Conservation (phyloP, 2,888 invertebrate genomes). For the Zootermopsis nevadensis region DNA sequence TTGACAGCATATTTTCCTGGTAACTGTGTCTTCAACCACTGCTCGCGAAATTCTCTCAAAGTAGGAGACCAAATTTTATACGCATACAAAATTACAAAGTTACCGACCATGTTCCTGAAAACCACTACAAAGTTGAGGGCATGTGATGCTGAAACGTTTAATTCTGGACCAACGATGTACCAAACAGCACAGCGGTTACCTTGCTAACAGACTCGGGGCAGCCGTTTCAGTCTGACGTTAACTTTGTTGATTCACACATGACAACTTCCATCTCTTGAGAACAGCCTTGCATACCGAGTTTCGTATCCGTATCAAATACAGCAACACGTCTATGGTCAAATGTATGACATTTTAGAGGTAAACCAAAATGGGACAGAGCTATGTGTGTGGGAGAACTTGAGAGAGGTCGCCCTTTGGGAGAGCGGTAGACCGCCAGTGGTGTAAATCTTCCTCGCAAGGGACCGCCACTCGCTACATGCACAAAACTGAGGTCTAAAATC, state of each 20-base stretch:
- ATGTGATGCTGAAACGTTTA: no score
- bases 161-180: no score
- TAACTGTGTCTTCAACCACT: no score
- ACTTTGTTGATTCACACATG: conserved; percentile 1
- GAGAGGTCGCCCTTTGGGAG: conserved; percentile 18
- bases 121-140: no score
- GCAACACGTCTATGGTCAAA: conserved; percentile 6
- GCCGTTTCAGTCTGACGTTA: background rate
- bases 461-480: conserved; percentile 34
- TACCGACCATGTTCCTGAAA: no score
- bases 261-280: conserved; percentile 1
- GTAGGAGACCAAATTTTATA: no score
- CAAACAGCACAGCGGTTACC: background rate
- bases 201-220: background rate
- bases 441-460: conserved; percentile 47
- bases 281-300: background rate
- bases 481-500: conserved; percentile 39
- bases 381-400: conserved; percentile 13
- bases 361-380: conserved; percentile 26
- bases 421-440: conserved; percentile 41
- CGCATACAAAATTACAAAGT: no score
- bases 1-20: no score
- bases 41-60: no score
- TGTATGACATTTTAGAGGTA: conserved; percentile 26
- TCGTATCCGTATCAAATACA: conserved; percentile 9